Base-by-base conservation (phyloP, 2,113 vertebrate genomes). In the Scartelaos histophorus region DNA sequence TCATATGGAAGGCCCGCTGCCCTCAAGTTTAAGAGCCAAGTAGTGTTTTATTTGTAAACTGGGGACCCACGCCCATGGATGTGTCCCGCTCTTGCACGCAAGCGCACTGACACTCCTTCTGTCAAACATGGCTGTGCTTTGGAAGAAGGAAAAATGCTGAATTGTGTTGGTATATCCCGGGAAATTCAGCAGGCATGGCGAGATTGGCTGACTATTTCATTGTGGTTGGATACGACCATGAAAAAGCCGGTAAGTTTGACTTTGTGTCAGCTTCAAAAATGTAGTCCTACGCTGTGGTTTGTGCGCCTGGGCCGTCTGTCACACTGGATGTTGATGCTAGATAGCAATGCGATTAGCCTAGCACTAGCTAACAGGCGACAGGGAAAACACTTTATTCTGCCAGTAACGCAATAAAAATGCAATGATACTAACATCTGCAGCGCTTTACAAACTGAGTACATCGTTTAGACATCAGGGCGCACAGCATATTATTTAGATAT, bases 121-220 rank as follows among this genome's bases (percentile, higher is more conserved):
- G 95, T 95, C 94, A 96, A 97, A 98, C 94, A 98, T 98, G 97
- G 97, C 97, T 95, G 97, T 80, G 93, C 89, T 91, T 93, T 92
- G 86, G 91, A 88, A 84, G 92, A 84, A 91, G 91, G 93, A 89
- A 96, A 95, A 95, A 98, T 97, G 96, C 95, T 98, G 95, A 97
- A 92, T 91, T 89, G 90, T 93, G 87, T 88, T 88, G 92, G 83
- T 86, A 87, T 85, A 86, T 81, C 35, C 92, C 86, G 82, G 87
- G 87, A 89, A 91, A 92, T 88, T 73, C 78, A 90, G 85, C 88
- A 94, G 94, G 93, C 91, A 98, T 98, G 96, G 95, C 96, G 53
- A 94, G 96, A 92, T 91, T 98, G 92, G 96, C 95, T 49, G 97
- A 98, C 90, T 98, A 98, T 88, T 97, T 98, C 84, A 95, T 95